Evolutionary conservation across 2,888 invertebrate genomes (phyloP).

Genomic region (Ichneumoninae sp.): DNA sequence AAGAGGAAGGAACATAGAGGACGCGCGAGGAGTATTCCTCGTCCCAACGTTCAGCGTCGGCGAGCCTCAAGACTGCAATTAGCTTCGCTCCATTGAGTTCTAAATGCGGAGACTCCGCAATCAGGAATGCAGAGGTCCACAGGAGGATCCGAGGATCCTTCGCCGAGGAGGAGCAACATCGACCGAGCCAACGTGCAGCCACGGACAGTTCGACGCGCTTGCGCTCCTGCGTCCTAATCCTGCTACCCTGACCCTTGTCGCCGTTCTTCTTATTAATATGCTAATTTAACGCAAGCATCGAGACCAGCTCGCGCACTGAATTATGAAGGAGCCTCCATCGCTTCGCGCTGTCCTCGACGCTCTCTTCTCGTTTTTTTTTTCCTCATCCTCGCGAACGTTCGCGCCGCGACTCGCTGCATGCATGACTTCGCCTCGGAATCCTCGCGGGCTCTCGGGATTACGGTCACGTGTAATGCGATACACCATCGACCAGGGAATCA

Average conservation of each 20-base stretch:
- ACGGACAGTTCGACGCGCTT: conserved; percentile 13
- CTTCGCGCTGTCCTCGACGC: background rate
- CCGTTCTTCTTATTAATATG: conserved; percentile 84
- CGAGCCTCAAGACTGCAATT: conserved; percentile 77
- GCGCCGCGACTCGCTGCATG: background rate
- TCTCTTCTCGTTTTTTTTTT: background rate
- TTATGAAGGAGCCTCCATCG: conserved; percentile 16
- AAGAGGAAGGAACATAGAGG: conserved; percentile 15
- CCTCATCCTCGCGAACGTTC: background rate
- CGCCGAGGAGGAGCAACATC: conserved; percentile 61
- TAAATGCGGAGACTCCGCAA: conserved; percentile 83
- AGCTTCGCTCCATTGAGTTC: conserved; percentile 84
- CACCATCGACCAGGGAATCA: conserved; percentile 82
- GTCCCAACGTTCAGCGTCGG: background rate
- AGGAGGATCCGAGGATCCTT: conserved; percentile 79
- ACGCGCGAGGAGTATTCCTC: background rate
- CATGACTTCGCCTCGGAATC: conserved; percentile 40
- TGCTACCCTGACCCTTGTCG: conserved; percentile 84
- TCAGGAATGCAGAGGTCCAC: conserved; percentile 79
- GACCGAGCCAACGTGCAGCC: conserved; percentile 17
- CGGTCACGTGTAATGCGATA: conserved; percentile 84
- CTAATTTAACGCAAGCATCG: conserved; percentile 78
- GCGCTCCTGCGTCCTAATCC: conserved; percentile 80
- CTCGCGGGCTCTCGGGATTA: conserved; percentile 69
- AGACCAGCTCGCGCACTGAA: conserved; percentile 13